Conservation (phyloP, 2,888 invertebrate genomes). For the Drosophila eohydei region DNA sequence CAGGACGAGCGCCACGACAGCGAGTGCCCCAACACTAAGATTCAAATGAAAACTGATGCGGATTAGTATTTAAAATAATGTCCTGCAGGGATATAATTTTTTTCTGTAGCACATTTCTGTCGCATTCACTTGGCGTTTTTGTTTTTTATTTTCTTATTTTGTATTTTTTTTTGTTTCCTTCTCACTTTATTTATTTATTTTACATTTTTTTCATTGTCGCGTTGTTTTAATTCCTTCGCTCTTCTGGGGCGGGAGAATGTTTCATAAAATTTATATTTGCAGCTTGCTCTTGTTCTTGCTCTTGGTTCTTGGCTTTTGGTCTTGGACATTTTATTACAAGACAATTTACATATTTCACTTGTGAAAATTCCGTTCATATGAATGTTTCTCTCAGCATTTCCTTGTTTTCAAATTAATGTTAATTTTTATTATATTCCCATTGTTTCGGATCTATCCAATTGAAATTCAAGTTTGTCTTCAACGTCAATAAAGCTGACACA, state of each 20-base stretch:
- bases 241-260: slow-evolving; percentile 58
- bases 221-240: slow-evolving; percentile 55
- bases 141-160: slow-evolving; percentile 36
- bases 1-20: slow-evolving; percentile 20
- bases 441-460: slow-evolving; percentile 53
- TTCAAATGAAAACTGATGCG: slow-evolving; percentile 84
- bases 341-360: slow-evolving; percentile 84
- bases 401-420: slow-evolving; percentile 73
- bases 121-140: slow-evolving; percentile 55
- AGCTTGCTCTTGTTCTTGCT: slow-evolving; percentile 49
- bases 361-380: slow-evolving; percentile 73
- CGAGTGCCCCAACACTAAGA: slow-evolving; percentile 53
- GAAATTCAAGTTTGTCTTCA: slow-evolving; percentile 66
- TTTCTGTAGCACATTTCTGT: slow-evolving; percentile 53
- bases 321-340: slow-evolving; percentile 79
- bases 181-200: slow-evolving; percentile 71
- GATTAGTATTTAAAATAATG: slow-evolving; percentile 85
- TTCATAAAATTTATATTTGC: slow-evolving; percentile 82
- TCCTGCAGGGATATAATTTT: slow-evolving; percentile 84
- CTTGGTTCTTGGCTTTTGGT: slow-evolving; percentile 24
- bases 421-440: slow-evolving; percentile 77
- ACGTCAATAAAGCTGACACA: slow-evolving; percentile 35
- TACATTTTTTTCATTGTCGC: slow-evolving; percentile 58
- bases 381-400: slow-evolving; percentile 38
- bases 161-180: slow-evolving; percentile 31